phyloP scores from a whole-genome alignment of 1,140 invertebrate species.

The Sarcophaga bullata region DNA sequence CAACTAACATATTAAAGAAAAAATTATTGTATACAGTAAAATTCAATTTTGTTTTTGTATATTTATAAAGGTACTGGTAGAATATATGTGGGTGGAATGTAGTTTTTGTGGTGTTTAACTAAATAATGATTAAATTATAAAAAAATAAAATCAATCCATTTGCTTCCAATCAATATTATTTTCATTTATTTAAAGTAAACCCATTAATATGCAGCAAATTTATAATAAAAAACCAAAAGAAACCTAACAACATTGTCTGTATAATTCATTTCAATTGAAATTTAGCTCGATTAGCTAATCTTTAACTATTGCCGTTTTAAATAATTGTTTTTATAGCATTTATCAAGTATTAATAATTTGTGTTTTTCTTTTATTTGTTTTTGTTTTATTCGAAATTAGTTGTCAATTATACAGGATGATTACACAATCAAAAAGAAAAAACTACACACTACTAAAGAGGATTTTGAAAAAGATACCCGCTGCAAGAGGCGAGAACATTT shows the following conservation, averaged over 20 bases:
- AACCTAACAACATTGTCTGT: neutral
- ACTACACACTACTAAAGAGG: slow-evolving; percentile 33
- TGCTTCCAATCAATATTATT: too few species aligned
- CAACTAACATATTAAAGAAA: too few species aligned
- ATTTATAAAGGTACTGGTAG: neutral
- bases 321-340: neutral
- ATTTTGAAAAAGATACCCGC: slow-evolving; percentile 26
- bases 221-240: neutral
- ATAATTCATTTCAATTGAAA: neutral
- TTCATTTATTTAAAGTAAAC: too few species aligned
- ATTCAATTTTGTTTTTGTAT: neutral
- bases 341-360: too few species aligned
- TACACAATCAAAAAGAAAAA: slow-evolving; percentile 24
- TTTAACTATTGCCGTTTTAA: neutral
- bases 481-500: slow-evolving; percentile 31
- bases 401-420: neutral
- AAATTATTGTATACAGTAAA: too few species aligned
- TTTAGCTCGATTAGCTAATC: neutral
- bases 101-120: too few species aligned
- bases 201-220: too few species aligned
- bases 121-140: too few species aligned
- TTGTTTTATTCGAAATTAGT: neutral
- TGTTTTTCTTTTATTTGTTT: neutral
- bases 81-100: too few species aligned
- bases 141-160: too few species aligned